Base-by-base conservation (phyloP, 2,797 vertebrate species). In the Mergus octosetaceus region DNA sequence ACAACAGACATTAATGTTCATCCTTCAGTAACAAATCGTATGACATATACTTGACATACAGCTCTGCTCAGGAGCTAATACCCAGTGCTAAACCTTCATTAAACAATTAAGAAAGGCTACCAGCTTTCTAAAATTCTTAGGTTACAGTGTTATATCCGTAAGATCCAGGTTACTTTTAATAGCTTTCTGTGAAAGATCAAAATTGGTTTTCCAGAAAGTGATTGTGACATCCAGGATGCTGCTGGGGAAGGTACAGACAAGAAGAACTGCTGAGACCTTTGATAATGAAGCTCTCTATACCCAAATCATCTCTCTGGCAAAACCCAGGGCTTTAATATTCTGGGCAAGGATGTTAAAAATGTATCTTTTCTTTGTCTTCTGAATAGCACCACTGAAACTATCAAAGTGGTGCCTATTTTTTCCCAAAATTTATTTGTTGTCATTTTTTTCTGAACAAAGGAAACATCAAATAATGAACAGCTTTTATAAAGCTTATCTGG, bases 401-500 rank as follows among this genome's bases (percentile, higher is more conserved):
- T 85, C 74, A 75, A 92, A 95, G 66, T 83, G 69, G 19, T 80
- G 62, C 84, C 75, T 96, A 27, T 1, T 2, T 25, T 64, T 84
- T 85, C 36, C 68, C 5, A 2, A 70, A 87, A 89, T 90, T 34
- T 95, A 85, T 90, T 93, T 95, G 38, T 94, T 95, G 81, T 92
- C 9, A 51, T 92, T 93, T 95, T 95, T 94, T 91, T 84, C 65
- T 72, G 72, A 93, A 94, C 78, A 95, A 91, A 89, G 62, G 69
- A 95, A 94, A 90, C 90, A 87, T 90, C 81, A 96, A 95, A 92
- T 93, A 96, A 85, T 60, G 78, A 92, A 81, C 80, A 92, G 72
- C 28, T 90, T 93, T 92, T 94, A 45, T 1, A 75, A 77, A 85
- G 88, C 95, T 96, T 96, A 96, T 97, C 94, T 96, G 72, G 49